These are phyloP conservation scores for Karalla daura DNA, from an alignment of 2,797 vertebrate genomes.

Conservation along the genomic window DNA sequence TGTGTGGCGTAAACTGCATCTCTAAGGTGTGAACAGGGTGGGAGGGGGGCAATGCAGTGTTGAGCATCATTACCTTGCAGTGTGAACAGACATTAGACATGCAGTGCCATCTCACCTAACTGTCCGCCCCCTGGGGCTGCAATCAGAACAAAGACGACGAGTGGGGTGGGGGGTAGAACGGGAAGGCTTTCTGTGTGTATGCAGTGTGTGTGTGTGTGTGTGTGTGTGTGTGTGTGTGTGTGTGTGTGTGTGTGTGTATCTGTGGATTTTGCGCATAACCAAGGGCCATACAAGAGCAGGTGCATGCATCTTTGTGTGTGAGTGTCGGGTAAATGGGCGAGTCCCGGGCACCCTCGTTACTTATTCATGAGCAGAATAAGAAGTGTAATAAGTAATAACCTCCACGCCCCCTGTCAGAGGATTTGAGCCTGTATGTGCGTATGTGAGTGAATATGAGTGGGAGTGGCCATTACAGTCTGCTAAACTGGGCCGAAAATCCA, in stretches of 20 bases:
- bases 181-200: too few relatives aligned
- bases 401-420: slow-evolving; percentile 51
- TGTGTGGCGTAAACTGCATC: background rate
- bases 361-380: slow-evolving; percentile 78
- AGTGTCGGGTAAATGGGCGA: slow-evolving; percentile 61
- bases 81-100: slow-evolving; percentile 54
- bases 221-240: slow-evolving; percentile 5
- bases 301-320: slow-evolving; percentile 53
- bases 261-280: slow-evolving; percentile 43
- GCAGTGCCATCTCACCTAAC: slow-evolving; percentile 56
- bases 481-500: slow-evolving; percentile 47
- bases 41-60: slow-evolving; percentile 16
- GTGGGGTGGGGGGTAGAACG: slow-evolving; percentile 14
- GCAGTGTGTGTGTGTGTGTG: slow-evolving; percentile 8
- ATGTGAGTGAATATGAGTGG: slow-evolving; percentile 10
- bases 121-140: slow-evolving; percentile 50
- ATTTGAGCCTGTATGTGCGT: slow-evolving; percentile 10
- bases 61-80: slow-evolving; percentile 21
- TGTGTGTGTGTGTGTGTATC: slow-evolving; percentile 18
- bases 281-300: slow-evolving; percentile 66
- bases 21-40: background rate
- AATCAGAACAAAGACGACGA: slow-evolving; percentile 58
- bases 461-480: slow-evolving; percentile 33
- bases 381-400: slow-evolving; percentile 64
- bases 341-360: slow-evolving; percentile 62